These are phyloP conservation scores for Laticauda laticaudata DNA, from an alignment of 2,113 vertebrate species.

Conservation along the genomic window DNA sequence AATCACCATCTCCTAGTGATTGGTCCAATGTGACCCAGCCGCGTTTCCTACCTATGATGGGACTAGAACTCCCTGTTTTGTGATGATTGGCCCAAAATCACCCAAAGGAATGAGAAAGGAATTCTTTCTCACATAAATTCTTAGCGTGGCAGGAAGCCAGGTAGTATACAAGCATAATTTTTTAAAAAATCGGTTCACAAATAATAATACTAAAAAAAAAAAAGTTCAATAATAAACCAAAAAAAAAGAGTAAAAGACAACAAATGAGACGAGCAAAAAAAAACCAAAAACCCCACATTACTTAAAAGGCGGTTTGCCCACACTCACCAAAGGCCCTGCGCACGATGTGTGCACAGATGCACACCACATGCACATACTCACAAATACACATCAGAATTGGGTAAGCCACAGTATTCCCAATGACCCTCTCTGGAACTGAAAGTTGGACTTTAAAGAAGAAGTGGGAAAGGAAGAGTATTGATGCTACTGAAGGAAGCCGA, in stretches of 20 bases:
- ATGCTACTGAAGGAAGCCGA: not conserved
- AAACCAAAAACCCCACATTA: not conserved
- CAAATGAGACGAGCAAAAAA: not conserved
- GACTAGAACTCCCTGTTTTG: too few relatives aligned
- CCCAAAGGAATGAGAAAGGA: not conserved
- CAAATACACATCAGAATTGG: not conserved
- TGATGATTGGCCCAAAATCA: not conserved
- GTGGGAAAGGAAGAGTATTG: not conserved
- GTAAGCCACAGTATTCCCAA: not conserved
- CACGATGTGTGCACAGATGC: too few relatives aligned
- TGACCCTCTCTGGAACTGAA: not conserved
- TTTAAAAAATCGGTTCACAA: too few relatives aligned
- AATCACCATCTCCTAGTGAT: not conserved
- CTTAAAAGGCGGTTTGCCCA: not conserved
- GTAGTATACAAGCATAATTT: not conserved
- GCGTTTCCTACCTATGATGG: too few relatives aligned
- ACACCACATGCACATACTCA: too few relatives aligned
- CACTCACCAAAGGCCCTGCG: not conserved
- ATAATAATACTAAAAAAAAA: not conserved
- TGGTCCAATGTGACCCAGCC: too few relatives aligned
- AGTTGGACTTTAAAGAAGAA: not conserved
- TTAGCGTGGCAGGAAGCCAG: not conserved
- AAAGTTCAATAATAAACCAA: not conserved
- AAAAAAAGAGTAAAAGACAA: not conserved
- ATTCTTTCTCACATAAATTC: not conserved